Evolutionary conservation across 1,140 invertebrate genomes (phyloP), one percentile per base, ranked within the genome.

Genomic region (Drosophila micromelanica): DNA sequence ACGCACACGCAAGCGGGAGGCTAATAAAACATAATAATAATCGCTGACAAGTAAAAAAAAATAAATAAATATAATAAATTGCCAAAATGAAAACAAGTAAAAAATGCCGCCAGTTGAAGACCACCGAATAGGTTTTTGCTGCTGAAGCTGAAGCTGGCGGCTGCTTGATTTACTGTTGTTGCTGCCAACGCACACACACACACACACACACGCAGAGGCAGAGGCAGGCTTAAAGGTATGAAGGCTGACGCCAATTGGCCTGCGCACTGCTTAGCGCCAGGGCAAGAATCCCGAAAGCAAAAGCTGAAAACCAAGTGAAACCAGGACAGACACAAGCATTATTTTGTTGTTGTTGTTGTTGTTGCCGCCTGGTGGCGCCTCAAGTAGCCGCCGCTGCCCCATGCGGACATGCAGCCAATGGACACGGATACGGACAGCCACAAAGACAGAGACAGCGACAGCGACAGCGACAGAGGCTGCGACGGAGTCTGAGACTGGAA

Each of bases 211-310:
- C 37, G 55, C 12, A 13, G 9, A 13, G 17, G 17, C 17, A 17
- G 17, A 23, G 52, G n/a, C 23, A 48, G 45, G 42, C 40, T 62
- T 59, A 70, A 51, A 72, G 84, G 78, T 75, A 82, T 82, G 72
- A 82, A 89, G 82, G 63, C 86, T 82, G 82, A 87, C 82, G 82
- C 82, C 84, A 86, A 87, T 86, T 86, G 82, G 82, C 82, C 84
- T 85, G 79, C 60, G 73, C 42, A 23, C 49, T 82, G 71, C 79
- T 84, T 84, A 84, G 81, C 78, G 80, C 81, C 77, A 73, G 78
- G 64, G 65, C 71, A 70, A 71, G 73, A 62, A 73, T 57, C 46
- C 40, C 55, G 56, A 73, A 72, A 67, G 69, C 61, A 71, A 64
- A 70, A 71, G 68, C 61, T 57, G 32, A 32, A 64, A 73, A 27